phyloP scores from a whole-genome alignment of 2,113 vertebrate genomes.

The Eolophus roseicapilla region DNA sequence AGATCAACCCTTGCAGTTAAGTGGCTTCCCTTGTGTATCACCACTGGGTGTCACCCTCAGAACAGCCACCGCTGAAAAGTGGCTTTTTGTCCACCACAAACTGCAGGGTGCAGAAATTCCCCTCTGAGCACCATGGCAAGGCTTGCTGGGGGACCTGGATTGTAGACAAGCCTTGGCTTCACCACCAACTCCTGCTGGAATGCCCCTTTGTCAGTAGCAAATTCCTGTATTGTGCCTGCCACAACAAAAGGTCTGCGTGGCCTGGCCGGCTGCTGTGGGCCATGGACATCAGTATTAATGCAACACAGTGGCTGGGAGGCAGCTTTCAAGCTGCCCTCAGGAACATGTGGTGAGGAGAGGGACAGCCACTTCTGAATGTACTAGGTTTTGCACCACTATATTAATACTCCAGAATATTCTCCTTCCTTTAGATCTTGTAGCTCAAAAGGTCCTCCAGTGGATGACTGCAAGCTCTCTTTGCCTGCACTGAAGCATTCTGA shows the following conservation, averaged over 20 bases:
- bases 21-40: background rate
- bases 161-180: background rate
- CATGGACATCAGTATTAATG: background rate
- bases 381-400: background rate
- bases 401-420: background rate
- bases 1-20: background rate
- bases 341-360: background rate
- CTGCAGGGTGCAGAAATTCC: background rate
- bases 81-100: background rate
- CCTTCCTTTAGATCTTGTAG: background rate
- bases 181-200: background rate
- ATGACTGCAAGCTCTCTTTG: background rate
- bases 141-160: background rate
- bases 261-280: background rate
- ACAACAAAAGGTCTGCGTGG: background rate
- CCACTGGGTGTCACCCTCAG: conserved; percentile 22
- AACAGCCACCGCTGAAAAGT: background rate
- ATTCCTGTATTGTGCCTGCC: conserved; percentile 22
- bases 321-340: background rate
- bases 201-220: conserved; percentile 29
- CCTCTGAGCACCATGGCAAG: background rate
- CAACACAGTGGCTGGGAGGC: background rate
- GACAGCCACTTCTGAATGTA: background rate
- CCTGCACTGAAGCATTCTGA: background rate
- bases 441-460: background rate